Conservation (phyloP, 2,797 vertebrate species). For the Anabacerthia variegaticeps region DNA sequence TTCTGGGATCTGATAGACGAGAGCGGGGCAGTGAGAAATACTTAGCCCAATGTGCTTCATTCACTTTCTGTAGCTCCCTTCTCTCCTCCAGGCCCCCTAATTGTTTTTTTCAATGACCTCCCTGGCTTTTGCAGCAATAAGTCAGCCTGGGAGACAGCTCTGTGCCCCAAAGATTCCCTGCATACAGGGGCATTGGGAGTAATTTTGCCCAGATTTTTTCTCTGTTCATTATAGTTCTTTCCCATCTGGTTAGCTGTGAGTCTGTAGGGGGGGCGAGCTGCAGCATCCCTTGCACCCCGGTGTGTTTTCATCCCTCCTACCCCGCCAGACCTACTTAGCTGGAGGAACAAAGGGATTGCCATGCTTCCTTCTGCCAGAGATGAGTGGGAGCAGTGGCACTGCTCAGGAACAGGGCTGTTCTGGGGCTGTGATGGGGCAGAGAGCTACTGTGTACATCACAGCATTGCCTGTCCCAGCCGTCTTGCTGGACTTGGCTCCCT, state of each 20-base stretch:
- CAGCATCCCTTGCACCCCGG: accelerated
- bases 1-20: neutral
- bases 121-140: neutral
- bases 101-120: conserved; percentile 15
- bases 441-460: accelerated
- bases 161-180: neutral
- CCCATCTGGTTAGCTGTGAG: neutral
- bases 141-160: neutral
- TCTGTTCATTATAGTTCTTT: neutral
- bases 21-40: neutral
- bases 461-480: neutral
- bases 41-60: neutral
- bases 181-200: neutral
- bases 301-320: neutral
- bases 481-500: neutral
- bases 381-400: accelerated
- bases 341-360: neutral
- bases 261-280: neutral
- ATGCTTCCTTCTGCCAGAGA: neutral
- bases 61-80: neutral
- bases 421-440: neutral
- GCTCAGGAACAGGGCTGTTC: neutral
- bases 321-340: neutral
- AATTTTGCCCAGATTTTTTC: neutral
- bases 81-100: neutral